Conservation (phyloP, 2,797 vertebrate species). For the Pseudochirops cupreus region DNA sequence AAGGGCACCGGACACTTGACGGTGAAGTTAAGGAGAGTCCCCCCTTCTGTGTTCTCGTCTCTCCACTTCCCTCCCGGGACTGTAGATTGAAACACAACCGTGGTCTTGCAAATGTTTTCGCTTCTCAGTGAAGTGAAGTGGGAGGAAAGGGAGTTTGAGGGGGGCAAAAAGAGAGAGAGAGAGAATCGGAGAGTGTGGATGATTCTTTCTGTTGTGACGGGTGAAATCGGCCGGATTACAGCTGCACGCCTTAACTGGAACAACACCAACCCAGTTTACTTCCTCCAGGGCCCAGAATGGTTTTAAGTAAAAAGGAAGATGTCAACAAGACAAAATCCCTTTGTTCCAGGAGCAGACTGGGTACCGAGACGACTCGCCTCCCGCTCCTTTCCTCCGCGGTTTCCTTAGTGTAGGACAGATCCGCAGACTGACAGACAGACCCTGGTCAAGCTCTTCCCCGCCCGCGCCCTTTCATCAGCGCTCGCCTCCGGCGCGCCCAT, state of each 20-base stretch:
- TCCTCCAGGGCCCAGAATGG: not conserved
- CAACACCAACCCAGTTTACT: not conserved
- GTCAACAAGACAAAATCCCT: not conserved
- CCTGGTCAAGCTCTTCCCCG: not conserved
- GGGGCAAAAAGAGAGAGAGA: too few species aligned
- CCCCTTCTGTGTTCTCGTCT: not conserved
- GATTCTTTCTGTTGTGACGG: not conserved
- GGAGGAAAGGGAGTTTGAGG: too few species aligned
- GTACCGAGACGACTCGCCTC: not conserved
- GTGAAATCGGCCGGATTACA: not conserved
- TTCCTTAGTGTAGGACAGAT: not conserved
- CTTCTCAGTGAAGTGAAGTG: not conserved
- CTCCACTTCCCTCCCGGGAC: not conserved
- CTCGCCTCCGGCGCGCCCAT: not conserved
- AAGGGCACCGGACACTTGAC: not conserved
- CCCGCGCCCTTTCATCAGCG: accelerated
- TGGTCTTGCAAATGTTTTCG: not conserved
- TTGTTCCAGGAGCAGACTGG: not conserved
- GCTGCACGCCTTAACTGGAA: not conserved
- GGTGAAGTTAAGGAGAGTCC: not conserved
- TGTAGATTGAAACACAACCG: not conserved
- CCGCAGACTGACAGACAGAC: not conserved
- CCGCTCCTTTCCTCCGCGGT: not conserved
- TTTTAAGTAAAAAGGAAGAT: not conserved
- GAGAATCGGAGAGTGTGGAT: not conserved